Evolutionary conservation across 1,140 invertebrate species (phyloP), one percentile per base, ranked within the genome.

Genomic region (Cylas formicarius): DNA sequence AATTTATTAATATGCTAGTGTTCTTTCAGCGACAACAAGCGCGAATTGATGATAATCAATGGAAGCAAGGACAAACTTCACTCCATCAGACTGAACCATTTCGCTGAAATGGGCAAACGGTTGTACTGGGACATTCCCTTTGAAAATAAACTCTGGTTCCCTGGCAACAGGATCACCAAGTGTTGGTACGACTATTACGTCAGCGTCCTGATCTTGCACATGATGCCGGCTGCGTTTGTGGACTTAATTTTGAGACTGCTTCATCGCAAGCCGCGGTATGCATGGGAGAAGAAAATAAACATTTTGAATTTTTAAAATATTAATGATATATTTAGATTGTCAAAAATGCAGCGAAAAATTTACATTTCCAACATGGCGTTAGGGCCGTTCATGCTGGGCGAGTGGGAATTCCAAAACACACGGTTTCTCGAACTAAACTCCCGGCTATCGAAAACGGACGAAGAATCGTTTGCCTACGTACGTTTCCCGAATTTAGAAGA

Each of bases 381-480:
- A 3, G 69, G 79, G 31, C 85, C 82, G 53, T 96, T 92, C 56
- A 74, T 84, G 0, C 76, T 71, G 0, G 78, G 86, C 45, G 74
- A 90, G 59, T 95, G 90, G 90, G 69, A 71, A 4, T 95, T 94
- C 57, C 58, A 67, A 16, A 89, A 89, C 48, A 65, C 75, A 1
- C 90, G 90, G 44, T 72, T 85, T 21, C 54, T 78, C 7, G 59
- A 14, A 2, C 8, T 42, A 0, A 70, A 80, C 39, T 59, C 67
- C 0, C 54, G 65, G 4, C 63, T 93, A 41, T 69, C 74, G 27
- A 47, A 66, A 1, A 59, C 69, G 13, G 90, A 96, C 58, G 52
- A 66, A 44, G n/a, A 3, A 3, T 22, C 28, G 9, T 45, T 37
- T 21, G 14, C 20, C 17, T 37, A 37, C 19, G 27, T 10, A 9